Evolutionary conservation across 1,140 invertebrate species (phyloP).

Genomic region (Drosophila tropicalis): DNA sequence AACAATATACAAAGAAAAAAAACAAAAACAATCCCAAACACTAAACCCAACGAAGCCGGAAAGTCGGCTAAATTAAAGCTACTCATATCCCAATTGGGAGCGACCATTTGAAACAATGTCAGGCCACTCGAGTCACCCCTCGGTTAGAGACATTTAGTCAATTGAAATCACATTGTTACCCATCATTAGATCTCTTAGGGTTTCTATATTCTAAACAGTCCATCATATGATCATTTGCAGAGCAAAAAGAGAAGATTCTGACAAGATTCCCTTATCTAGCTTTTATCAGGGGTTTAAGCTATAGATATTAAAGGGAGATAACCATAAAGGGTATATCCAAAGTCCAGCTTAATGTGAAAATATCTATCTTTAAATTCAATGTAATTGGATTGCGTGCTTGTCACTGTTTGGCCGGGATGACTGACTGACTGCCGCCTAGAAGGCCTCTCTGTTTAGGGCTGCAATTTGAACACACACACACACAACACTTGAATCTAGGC

Average conservation of each 20-base stretch:
- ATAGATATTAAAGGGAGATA: too few relatives aligned
- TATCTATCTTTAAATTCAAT: slow-evolving; percentile 30
- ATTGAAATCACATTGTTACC: slow-evolving; percentile 17
- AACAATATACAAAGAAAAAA: background rate
- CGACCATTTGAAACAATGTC: slow-evolving; percentile 39
- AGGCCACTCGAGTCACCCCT: slow-evolving; percentile 31
- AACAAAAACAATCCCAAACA: background rate
- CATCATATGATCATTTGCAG: too few relatives aligned
- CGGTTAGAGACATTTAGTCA: slow-evolving; percentile 6
- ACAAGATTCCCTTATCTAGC: too few relatives aligned
- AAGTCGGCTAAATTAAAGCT: slow-evolving; percentile 22
- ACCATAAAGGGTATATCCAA: background rate
- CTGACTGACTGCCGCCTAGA: background rate
- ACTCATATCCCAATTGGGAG: background rate
- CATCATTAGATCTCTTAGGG: too few relatives aligned
- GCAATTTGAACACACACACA: slow-evolving; percentile 25
- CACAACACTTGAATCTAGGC: background rate
- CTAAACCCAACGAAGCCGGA: background rate
- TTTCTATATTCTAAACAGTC: too few relatives aligned
- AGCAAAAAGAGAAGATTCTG: too few relatives aligned
- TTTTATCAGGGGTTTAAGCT: too few relatives aligned
- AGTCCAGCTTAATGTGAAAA: too few relatives aligned
- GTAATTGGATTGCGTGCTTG: slow-evolving; percentile 52
- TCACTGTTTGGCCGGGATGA: background rate
- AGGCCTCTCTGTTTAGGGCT: background rate